phyloP scores from a whole-genome alignment of 1,140 invertebrate species.

The Hycleus cichorii region DNA sequence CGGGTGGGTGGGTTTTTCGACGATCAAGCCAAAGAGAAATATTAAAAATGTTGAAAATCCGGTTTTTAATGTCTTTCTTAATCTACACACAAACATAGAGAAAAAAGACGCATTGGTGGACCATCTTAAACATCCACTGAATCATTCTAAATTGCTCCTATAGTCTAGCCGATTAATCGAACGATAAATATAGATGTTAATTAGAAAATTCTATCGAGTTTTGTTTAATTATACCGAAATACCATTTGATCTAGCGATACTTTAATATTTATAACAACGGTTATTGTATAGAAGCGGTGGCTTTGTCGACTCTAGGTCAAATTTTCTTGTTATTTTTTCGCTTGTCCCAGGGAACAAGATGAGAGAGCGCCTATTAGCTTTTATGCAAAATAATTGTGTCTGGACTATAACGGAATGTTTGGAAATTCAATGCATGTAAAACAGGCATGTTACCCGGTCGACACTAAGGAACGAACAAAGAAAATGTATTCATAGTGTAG shows the following conservation, averaged over 20 bases:
- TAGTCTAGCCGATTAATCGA: background rate
- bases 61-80: slow-evolving; percentile 6
- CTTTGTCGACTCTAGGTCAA: too few relatives aligned
- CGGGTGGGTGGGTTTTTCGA: slow-evolving; percentile 1
- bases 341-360: too few relatives aligned
- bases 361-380: background rate
- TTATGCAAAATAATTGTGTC: slow-evolving; percentile 15
- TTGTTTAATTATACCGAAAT: too few relatives aligned
- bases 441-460: slow-evolving; percentile 21
- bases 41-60: slow-evolving; percentile 13
- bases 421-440: slow-evolving; percentile 39
- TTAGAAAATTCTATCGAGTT: too few relatives aligned
- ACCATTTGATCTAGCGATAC: too few relatives aligned
- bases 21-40: slow-evolving; percentile 14
- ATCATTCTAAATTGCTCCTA: background rate
- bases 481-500: slow-evolving; percentile 39
- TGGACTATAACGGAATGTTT: slow-evolving; percentile 14
- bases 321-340: too few relatives aligned
- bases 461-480: slow-evolving; percentile 31
- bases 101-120: too few relatives aligned
- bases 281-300: too few relatives aligned
- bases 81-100: background rate
- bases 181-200: too few relatives aligned
- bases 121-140: background rate
- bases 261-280: too few relatives aligned